Evolutionary conservation across 2,888 invertebrate species (phyloP).

Genomic region (Eristalis intricaria): DNA sequence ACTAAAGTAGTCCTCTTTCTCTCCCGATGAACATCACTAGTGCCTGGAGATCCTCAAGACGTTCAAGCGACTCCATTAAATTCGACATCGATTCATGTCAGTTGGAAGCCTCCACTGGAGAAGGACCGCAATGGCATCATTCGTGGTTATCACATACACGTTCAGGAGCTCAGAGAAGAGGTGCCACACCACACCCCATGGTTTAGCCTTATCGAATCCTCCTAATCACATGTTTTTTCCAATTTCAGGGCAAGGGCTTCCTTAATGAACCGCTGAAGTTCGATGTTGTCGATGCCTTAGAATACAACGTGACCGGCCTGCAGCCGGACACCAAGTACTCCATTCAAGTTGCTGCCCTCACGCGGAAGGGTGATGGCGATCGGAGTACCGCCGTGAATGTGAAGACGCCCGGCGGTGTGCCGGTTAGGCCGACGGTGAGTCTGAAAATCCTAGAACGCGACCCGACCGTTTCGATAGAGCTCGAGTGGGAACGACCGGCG

Average conservation of each 20-base stretch:
- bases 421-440: constrained; percentile 90
- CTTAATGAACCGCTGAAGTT: constrained; percentile 93
- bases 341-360: constrained; percentile 97
- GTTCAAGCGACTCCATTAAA: constrained; percentile 94
- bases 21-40: constrained; percentile 83
- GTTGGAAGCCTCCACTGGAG: constrained; percentile 96
- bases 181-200: constrained; percentile 80
- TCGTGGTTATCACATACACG: constrained; percentile 97
- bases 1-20: constrained; percentile 66
- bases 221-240: background rate
- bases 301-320: constrained; percentile 92
- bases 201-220: background rate
- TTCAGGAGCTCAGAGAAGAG: constrained; percentile 94
- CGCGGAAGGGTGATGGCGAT: constrained; percentile 98
- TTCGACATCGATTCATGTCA: constrained; percentile 96
- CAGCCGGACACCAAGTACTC: constrained; percentile 98
- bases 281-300: constrained; percentile 91
- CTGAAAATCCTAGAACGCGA: constrained; percentile 92
- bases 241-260: constrained; percentile 83
- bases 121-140: constrained; percentile 97
- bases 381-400: constrained; percentile 92
- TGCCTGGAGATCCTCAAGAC: constrained; percentile 98
- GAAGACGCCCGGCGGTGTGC: constrained; percentile 96
- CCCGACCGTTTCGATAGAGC: constrained; percentile 92
- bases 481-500: constrained; percentile 95